Percentiles rank a stretch among this genome's conserved stretches.
These are phyloP conservation scores for Chaetophractus vellerosus DNA, from an alignment of 2,797 vertebrate genomes.

Conservation along the genomic window DNA sequence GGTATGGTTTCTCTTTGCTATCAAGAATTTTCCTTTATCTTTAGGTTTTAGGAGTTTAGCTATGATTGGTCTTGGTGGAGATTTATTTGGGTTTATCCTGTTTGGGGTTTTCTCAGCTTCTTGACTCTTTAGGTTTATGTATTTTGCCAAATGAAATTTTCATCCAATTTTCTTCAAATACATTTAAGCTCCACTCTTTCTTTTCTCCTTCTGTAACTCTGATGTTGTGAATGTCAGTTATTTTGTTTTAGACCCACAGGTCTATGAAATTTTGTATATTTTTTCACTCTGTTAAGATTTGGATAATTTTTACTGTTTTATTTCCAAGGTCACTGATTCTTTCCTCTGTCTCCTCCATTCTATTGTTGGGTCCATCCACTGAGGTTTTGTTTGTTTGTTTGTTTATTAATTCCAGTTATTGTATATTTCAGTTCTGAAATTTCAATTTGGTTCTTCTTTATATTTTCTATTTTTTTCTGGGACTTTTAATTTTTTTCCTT, in stretches of 20 bases:
- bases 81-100: not conserved
- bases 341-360: not conserved
- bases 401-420: not conserved
- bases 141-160: constrained; percentile 5
- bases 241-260: not conserved
- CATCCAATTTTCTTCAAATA: not conserved
- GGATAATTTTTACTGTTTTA: not conserved
- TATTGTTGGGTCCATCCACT: not conserved
- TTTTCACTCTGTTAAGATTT: not conserved
- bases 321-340: not conserved
- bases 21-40: not conserved
- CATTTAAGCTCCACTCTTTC: not conserved
- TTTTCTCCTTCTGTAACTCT: not conserved
- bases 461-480: not conserved
- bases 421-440: not conserved
- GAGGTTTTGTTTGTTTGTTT: not conserved
- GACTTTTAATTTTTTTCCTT: not conserved
- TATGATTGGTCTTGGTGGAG: not conserved
- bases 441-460: constrained; percentile 36
- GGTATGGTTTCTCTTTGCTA: not conserved
- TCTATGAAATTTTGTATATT: not conserved
- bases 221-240: not conserved
- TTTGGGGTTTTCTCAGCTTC: not conserved
- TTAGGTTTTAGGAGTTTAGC: constrained; percentile 13
- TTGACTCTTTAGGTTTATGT: not conserved